Conservation (phyloP, 2,888 invertebrate species). For the Pseudococcus jackbeardsleyi region DNA sequence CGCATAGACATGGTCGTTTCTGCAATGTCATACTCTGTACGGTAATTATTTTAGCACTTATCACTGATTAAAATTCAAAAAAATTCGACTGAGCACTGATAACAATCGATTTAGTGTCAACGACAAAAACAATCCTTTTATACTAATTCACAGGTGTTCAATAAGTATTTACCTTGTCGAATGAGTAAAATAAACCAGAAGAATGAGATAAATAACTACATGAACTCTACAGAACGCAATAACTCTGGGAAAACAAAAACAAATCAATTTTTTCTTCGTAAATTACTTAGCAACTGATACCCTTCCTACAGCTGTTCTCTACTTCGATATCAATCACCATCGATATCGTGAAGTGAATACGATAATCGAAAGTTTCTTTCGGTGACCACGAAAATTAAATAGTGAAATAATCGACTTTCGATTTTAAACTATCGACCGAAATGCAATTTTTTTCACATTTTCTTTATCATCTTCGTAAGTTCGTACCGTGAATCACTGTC, state of each 20-base stretch:
- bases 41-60: not conserved
- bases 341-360: not conserved
- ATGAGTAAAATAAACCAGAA: not conserved
- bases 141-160: not conserved
- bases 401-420: not conserved
- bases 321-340: not conserved
- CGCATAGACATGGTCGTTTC: conserved; percentile 47
- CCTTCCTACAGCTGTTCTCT: not conserved
- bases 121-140: not conserved
- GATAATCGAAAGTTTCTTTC: not conserved
- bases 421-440: not conserved
- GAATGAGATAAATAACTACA: not conserved
- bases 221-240: not conserved
- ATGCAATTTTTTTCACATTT: not conserved
- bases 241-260: not conserved
- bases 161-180: not conserved
- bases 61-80: conserved; percentile 15
- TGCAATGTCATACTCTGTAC: conserved; percentile 48
- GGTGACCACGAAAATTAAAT: not conserved
- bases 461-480: not conserved
- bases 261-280: conserved; percentile 21
- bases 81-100: conserved; percentile 16
- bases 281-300: not conserved
- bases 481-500: conserved; percentile 14
- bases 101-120: not conserved